phyloP scores from a whole-genome alignment of 1,140 invertebrate species.

The Nasonia vitripennis region DNA sequence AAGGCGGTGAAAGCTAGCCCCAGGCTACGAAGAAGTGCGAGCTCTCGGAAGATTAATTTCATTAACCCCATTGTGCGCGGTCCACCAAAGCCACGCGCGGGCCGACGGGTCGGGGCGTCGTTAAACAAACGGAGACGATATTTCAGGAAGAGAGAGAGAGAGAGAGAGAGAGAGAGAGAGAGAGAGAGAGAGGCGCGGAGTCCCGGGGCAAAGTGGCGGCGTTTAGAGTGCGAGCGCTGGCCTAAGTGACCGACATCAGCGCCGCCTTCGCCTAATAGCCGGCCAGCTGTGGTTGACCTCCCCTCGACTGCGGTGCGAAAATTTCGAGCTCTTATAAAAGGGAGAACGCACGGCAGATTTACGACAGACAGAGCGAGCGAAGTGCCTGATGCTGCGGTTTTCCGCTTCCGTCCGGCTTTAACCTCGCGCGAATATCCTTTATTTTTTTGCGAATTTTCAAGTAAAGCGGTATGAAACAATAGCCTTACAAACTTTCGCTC shows the following conservation, averaged over 20 bases:
- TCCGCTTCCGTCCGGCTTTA: not conserved
- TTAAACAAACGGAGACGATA: constrained; percentile 38
- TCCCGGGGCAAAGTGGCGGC: not conserved
- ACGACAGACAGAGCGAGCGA: not conserved
- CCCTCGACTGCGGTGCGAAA: not conserved
- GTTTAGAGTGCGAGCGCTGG: constrained; percentile 8
- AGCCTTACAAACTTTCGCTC: not conserved
- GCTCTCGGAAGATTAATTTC: constrained; percentile 32
- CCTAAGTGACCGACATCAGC: constrained; percentile 48
- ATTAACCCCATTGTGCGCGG: constrained; percentile 25
- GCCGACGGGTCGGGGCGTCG: not conserved
- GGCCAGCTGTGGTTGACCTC: not conserved
- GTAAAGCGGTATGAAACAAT: not conserved
- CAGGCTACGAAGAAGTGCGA: not conserved
- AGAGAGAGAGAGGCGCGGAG: not conserved
- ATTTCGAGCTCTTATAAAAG: not conserved
- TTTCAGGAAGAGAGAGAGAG: constrained; percentile 16
- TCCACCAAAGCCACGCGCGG: not conserved
- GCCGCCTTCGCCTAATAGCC: constrained; percentile 31
- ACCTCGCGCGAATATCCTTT: not conserved
- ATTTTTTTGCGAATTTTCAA: not conserved
- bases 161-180: not conserved
- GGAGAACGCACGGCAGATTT: constrained; percentile 13
- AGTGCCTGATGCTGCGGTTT: not conserved
- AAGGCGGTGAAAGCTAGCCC: too few species aligned